A percentile compares a stretch with the other conserved stretches of the same genome.
Conservation (phyloP, 2,888 invertebrate genomes). For the Leptinotarsa peninsularis region DNA sequence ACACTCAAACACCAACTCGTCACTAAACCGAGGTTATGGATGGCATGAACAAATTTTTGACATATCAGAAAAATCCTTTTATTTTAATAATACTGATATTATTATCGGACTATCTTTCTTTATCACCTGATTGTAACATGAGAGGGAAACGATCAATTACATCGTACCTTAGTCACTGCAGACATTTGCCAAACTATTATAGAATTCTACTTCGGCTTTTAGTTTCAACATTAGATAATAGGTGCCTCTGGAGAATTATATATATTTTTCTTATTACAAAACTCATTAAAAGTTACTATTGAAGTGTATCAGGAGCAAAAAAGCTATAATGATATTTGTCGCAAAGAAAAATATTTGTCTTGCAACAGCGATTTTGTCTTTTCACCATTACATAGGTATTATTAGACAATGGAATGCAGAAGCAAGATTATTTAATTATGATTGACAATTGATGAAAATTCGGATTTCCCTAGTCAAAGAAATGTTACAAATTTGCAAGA, state of each 20-base stretch:
- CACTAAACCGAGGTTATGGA: slow-evolving; percentile 1
- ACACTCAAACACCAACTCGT: not conserved
- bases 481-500: no score
- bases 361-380: no score
- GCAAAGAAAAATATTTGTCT: no score
- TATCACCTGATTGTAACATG: not conserved
- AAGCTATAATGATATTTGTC: no score
- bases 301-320: no score
- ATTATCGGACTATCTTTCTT: not conserved
- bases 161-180: not conserved
- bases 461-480: no score
- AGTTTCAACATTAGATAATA: not conserved
- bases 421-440: no score
- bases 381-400: no score
- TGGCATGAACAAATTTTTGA: not conserved
- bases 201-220: not conserved
- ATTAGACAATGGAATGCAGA: no score
- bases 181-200: not conserved
- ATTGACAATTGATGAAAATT: no score
- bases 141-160: not conserved
- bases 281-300: no score
- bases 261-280: no score
- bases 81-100: not conserved
- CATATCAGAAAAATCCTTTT: not conserved
- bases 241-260: not conserved